A percentile compares a stretch with the other conserved stretches of the same genome.
Evolutionary conservation across 2,888 invertebrate genomes (phyloP).

Genomic region (Gari tellinella): DNA sequence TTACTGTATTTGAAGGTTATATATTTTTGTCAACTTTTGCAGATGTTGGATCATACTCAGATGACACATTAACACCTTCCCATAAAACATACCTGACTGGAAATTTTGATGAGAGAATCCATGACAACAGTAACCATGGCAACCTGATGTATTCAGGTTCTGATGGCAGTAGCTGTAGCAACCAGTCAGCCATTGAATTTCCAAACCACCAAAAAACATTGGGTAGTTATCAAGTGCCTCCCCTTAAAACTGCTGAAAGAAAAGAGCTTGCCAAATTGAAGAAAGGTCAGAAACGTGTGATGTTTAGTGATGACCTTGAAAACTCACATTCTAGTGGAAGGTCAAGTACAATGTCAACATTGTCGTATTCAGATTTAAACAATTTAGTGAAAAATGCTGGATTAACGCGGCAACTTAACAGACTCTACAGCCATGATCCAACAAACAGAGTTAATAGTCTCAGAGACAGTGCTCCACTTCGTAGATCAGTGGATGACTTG

Average conservation of each 20-base stretch:
- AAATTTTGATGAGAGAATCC: conserved; percentile 3
- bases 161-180: not conserved
- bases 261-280: conserved; percentile 50
- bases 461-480: conserved; percentile 16
- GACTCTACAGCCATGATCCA: conserved; percentile 22
- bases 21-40: too few species aligned
- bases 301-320: conserved; percentile 63
- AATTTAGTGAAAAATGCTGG: not conserved
- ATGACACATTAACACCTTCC: too few species aligned
- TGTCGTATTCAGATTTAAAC: conserved; percentile 36
- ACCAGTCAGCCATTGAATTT: too few species aligned
- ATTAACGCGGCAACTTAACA: not conserved
- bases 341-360: conserved; percentile 43
- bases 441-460: conserved; percentile 7
- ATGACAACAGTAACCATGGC: conserved; percentile 10
- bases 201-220: too few species aligned
- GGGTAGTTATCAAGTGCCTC: not conserved
- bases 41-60: not conserved
- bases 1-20: conserved; percentile 29
- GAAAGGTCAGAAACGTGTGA: conserved; percentile 45
- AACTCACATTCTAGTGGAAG: conserved; percentile 46
- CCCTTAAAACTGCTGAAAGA: conserved; percentile 50
- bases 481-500: conserved; percentile 23
- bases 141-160: not conserved
- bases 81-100: too few species aligned